Base-by-base conservation (phyloP, 1,140 invertebrate genomes). In the Myzus persicae region DNA sequence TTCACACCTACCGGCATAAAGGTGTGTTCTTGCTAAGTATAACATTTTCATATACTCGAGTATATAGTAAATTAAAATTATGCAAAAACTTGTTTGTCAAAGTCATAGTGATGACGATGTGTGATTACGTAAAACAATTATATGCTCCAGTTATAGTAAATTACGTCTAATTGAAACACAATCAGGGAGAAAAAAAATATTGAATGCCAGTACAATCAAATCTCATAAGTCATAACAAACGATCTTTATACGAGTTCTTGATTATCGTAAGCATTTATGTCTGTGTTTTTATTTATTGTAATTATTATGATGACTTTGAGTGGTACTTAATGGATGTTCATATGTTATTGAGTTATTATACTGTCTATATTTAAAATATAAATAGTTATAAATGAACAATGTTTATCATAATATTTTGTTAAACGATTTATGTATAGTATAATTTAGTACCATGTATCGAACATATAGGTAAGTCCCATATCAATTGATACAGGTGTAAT, bases 1-100 rank as follows among this genome's bases (percentile, higher is more conserved):
- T 44, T 88, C 31, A 44, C 85, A 46, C 85, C 44, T 88, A 87
- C n/a, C n/a, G 26, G n/a, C 85, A 88, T 46, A n/a, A 48, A 88
- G n/a, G 31, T 46, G 42, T 87, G 85, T 20, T 31, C 85, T 88
- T 88, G 31, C 44, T 18, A 1, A 85, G 40, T 85, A 44, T 44
- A 31, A 88, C n/a, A 46, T 14, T n/a, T n/a, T 87, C 31, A 22
- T 31, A 85, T 44, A 22, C 24, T 59, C 8, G 81, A 24, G 8
- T 24, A 2, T 22, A 20, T 81, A 36, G n/a, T n/a, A 22, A 46
- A n/a, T 87, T 87, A 22, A 88, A 88, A 88, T 46, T 14, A 20
- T 88, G 44, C 31, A 88, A 46, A 85, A 88, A 88, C 85, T n/a
- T 20, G n/a, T 88, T 88, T 88, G 9, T 22, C 18, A 36, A 46